phyloP scores from a whole-genome alignment of 1,140 invertebrate species.

The Penaeus indicus region DNA sequence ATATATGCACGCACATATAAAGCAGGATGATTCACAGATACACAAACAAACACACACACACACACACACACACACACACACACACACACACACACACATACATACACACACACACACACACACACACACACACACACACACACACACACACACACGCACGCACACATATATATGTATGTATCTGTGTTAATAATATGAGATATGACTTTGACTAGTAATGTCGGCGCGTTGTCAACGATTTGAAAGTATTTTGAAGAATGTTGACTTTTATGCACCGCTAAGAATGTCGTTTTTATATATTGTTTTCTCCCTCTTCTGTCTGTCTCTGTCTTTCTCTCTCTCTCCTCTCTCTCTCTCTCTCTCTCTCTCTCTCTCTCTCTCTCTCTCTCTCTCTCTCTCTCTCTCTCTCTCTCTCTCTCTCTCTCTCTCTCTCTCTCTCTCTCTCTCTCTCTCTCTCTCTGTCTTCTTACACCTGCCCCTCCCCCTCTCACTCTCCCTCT shows the following conservation, averaged over 20 bases:
- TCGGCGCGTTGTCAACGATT: background rate
- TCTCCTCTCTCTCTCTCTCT: too few species aligned
- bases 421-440: background rate
- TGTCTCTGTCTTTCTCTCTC: too few species aligned
- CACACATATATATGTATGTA: background rate
- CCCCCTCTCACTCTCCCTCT: background rate
- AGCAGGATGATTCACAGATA: background rate
- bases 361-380: too few species aligned
- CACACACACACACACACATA: background rate
- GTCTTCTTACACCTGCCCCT: background rate
- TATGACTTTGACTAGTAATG: too few species aligned
- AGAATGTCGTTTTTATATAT: too few species aligned
- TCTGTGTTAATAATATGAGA: background rate
- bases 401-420: constrained; percentile 11
- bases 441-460: background rate
- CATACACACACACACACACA: background rate
- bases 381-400: constrained; percentile 7
- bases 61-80: background rate
- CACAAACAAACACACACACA: background rate
- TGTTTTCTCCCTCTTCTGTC: too few species aligned
- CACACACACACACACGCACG: background rate
- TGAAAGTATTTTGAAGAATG: background rate
- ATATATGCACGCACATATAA: background rate
- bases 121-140: background rate
- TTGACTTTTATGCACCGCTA: too few species aligned